Evolutionary conservation across 2,888 invertebrate species (phyloP).

Genomic region (Clistopyga incitator): DNA sequence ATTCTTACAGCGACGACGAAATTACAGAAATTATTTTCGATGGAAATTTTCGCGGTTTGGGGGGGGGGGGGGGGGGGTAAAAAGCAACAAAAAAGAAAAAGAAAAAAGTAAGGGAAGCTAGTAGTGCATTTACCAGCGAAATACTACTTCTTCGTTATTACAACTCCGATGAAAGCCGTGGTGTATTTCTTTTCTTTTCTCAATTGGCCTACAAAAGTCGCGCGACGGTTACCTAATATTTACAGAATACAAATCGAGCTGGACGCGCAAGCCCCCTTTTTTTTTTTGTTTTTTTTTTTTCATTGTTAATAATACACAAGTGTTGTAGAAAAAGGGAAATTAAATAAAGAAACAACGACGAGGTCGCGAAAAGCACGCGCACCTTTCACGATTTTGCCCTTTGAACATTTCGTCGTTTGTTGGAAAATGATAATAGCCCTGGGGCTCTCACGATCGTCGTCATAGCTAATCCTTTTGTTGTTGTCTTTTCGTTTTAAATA

Average conservation of each 20-base stretch:
- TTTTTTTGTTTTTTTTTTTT: constrained; percentile 22
- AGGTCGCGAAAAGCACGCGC: constrained; percentile 35
- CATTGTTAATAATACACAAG: constrained; percentile 66
- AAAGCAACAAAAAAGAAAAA: constrained; percentile 19
- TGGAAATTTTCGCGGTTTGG: constrained; percentile 3
- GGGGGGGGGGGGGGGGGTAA: not conserved
- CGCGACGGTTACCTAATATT: constrained; percentile 60
- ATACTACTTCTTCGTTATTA: constrained; percentile 14
- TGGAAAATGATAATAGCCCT: not conserved
- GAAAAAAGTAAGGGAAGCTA: constrained; percentile 16
- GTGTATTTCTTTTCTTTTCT: constrained; percentile 17
- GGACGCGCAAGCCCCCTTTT: constrained; percentile 24
- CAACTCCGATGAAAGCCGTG: constrained; percentile 28
- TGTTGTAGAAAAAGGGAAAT: constrained; percentile 62
- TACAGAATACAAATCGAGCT: constrained; percentile 60
- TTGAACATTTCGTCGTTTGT: constrained; percentile 30
- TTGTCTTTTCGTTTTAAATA: constrained; percentile 9
- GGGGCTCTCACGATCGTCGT: constrained; percentile 8
- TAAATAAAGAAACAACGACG: constrained; percentile 39
- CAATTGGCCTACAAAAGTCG: constrained; percentile 46
- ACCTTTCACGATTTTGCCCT: constrained; percentile 8
- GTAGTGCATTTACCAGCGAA: constrained; percentile 41
- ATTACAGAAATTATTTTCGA: constrained; percentile 29
- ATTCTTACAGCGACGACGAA: constrained; percentile 32
- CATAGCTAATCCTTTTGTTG: constrained; percentile 10